These are phyloP conservation scores for Diphyllodes magnificus DNA, from an alignment of 2,113 vertebrate genomes.

Conservation along the genomic window DNA sequence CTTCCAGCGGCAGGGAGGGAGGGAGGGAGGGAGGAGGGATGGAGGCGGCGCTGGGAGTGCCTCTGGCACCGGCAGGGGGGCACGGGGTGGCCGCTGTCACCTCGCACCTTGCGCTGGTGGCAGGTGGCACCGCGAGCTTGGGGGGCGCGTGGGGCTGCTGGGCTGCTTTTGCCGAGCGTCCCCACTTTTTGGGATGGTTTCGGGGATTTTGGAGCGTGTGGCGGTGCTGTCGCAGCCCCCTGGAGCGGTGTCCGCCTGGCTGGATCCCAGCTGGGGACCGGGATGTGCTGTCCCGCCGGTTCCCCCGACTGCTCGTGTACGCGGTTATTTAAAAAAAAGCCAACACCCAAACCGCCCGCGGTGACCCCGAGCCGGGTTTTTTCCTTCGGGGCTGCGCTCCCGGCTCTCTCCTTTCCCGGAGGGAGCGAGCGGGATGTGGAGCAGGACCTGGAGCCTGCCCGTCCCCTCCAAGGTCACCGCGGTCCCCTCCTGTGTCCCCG, in stretches of 20 bases:
- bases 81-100: background rate
- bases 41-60: background rate
- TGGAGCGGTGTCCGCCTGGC: background rate
- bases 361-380: background rate
- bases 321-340: background rate
- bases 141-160: accelerated
- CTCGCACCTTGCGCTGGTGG: background rate
- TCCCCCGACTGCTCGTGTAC: background rate
- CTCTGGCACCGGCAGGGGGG: accelerated
- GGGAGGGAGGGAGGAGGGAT: background rate
- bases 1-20: background rate
- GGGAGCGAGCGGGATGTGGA: background rate
- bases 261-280: background rate
- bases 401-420: background rate
- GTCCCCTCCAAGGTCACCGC: slow-evolving; percentile 34
- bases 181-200: accelerated
- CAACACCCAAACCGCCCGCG: background rate
- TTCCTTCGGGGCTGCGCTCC: background rate
- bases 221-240: accelerated
- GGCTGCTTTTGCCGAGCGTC: background rate
- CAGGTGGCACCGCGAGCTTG: background rate
- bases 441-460: background rate
- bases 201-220: accelerated
- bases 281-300: background rate
- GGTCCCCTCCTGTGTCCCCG: background rate